Base-by-base conservation (phyloP, 2,113 vertebrate species). In the Burhinus oedicnemus region DNA sequence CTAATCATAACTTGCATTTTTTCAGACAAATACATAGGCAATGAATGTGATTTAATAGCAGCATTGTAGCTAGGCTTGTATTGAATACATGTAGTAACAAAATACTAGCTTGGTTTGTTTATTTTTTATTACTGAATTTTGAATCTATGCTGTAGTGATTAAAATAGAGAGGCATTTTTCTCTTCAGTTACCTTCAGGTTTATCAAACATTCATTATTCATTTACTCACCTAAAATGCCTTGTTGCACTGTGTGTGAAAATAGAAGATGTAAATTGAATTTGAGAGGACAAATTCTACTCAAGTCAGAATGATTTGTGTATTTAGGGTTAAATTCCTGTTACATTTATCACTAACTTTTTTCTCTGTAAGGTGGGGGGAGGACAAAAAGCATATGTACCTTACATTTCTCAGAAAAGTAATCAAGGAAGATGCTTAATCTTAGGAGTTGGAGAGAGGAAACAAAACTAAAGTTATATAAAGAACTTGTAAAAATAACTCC, bases 271-370 rank as follows among this genome's bases (percentile, higher is more conserved):
- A 64, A 78, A 36, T 64, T 58, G 42, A 64, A 30, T 88, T 90
- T 54, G n/a, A 89, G 34, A 76, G 27, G 36, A 49, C 15, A 78
- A 57, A 71, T n/a, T 82, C 60, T 72, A 44, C 55, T 79, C 14
- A 49, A 74, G 23, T 64, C n/a, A 64, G 25, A 92, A 60, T 72
- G 21, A 36, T 36, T 75, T 90, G 11, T 70, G 3, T 70, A n/a
- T 78, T 87, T 90, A 70, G 45, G 22, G 26, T 69, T 93, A 84
- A 89, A 45, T 83, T 86, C 26, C n/a, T 79, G 22, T 68, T 84
- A 70, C 16, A 23, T 90, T 71, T 88, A n/a, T 51, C 38, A 6
- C 42, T 61, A 36, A n/a, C 9, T 38, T 51, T 66, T 80, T 61
- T 81, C 13, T 21, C 12, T 68, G 0, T 74, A 57, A 69, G 14